Base-by-base conservation (phyloP, 1,140 invertebrate species). In the Maconellicoccus hirsutus region DNA sequence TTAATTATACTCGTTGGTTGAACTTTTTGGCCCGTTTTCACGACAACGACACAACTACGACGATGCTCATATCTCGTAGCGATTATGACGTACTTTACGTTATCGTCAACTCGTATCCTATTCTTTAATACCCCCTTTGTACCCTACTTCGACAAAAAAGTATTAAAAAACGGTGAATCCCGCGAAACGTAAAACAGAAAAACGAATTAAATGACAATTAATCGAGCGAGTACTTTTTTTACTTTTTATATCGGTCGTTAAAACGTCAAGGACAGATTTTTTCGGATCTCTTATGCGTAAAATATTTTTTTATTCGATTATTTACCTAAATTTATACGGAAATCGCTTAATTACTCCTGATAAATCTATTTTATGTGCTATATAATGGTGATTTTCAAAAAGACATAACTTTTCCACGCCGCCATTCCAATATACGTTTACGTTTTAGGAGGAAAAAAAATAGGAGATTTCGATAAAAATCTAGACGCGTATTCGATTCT, bases 321-420 rank as follows among this genome's bases (percentile, higher is more conserved):
- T 52, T 52, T 52, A 52, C 42, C 42, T 52, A 52, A 16, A 52
- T 52, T 52, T 52, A 14, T 14, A 52, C 42, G 12, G 42, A 52
- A 52, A 52, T 52, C 42, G 42, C 42, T 52, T 52, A 52, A 52
- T 52, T 52, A 52, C 42, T 52, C 42, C n/a, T 2, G 42, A 52
- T 52, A 52, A 52, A 19, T 52, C 42, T 52, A 52, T 52, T 52
- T 52, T 52, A 52, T 52, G 42, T 16, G 42, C 42, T 52, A 52
- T 52, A 16, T 16, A 16, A 19, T 19, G n/a, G n/a, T n/a, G 42
- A 52, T 52, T 52, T 33, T 19, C 42, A 19, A 52, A 52, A 52
- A 52, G 42, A 6, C 42, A 52, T 52, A 52, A 52, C 42, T 52
- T 52, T 52, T 52, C 16, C 42, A 16, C 42, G 29, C 12, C 29